Base-by-base conservation (phyloP, 2,797 vertebrate genomes). In the Carduelis carduelis region DNA sequence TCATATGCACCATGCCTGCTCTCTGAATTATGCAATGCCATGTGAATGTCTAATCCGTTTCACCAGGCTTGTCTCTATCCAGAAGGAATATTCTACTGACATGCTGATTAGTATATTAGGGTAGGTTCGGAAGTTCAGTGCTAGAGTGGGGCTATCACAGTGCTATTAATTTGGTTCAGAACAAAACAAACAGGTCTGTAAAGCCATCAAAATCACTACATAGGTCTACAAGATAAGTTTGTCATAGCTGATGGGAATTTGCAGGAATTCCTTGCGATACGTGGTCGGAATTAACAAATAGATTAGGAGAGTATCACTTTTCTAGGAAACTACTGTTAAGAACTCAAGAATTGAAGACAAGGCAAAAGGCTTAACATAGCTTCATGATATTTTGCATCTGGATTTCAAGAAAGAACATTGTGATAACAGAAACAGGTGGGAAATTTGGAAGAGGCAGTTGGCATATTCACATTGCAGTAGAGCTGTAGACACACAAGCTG, bases 1-100 rank as follows among this genome's bases (percentile, higher is more conserved):
- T 98, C 87, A 80, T 96, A 98, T 98, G 97, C 98, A 97, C 93
- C 86, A 56, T 94, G 86, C 95, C 95, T 93, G 97, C 96, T 97
- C 96, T 97, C 96, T 98, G 97, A 98, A 98, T 98, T 98, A 98
- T 98, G 97, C 98, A 98, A 97, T 97, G 97, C 97, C 95, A 74
- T 97, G 96, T 93, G 97, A 98, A 97, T 97, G 97, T 97, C 97
- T 97, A 97, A 98, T 98, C 97, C 43, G 6, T 97, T 98, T 98
- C 97, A 97, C 96, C 86, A 97, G 85, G 82, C 95, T 97, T 97
- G 97, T 97, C 97, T 98, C 97, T 96, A 98, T 97, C 96, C 95
- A 97, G 96, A 87, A 97, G 80, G 95, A 95, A 96, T 94, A 97
- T 94, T 97, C 96, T 71, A 43, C 95, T 96, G 97, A 98, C 97